These are phyloP conservation scores for Myotis findleyi DNA, from an alignment of 2,797 vertebrate genomes.

Conservation along the genomic window DNA sequence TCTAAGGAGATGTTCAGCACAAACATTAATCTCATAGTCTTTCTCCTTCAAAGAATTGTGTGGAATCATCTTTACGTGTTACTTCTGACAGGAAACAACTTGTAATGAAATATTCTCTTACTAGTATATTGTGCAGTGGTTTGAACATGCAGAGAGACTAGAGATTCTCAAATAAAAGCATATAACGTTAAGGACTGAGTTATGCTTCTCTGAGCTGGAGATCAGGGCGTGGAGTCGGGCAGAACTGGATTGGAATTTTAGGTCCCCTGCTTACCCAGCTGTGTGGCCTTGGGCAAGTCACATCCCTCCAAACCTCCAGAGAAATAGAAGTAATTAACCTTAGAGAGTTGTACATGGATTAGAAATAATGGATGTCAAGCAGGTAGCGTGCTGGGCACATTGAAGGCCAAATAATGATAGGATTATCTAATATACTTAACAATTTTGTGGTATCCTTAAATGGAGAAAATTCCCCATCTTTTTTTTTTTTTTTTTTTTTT, in stretches of 20 bases:
- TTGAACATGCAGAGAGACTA: background rate
- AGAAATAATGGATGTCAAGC: background rate
- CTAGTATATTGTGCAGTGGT: background rate
- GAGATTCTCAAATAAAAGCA: background rate
- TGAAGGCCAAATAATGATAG: background rate
- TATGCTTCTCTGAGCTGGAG: background rate
- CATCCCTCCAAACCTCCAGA: background rate
- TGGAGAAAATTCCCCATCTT: background rate
- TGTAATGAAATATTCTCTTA: background rate
- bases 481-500: background rate
- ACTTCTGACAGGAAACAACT: background rate
- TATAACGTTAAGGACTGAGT: background rate
- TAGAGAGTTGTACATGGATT: background rate
- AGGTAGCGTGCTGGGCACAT: background rate
- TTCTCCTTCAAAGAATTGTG: constrained; percentile 17
- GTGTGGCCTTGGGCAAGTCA: background rate
- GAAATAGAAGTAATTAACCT: background rate
- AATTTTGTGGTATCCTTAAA: background rate
- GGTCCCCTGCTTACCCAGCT: background rate
- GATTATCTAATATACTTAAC: background rate
- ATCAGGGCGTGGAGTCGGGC: background rate
- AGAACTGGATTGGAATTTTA: background rate
- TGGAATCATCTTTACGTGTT: background rate
- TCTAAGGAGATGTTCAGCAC: background rate
- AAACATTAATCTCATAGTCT: background rate